These are phyloP conservation scores for Stomatorhinus ivindoensis DNA, from an alignment of 2,113 vertebrate genomes.

Conservation along the genomic window DNA sequence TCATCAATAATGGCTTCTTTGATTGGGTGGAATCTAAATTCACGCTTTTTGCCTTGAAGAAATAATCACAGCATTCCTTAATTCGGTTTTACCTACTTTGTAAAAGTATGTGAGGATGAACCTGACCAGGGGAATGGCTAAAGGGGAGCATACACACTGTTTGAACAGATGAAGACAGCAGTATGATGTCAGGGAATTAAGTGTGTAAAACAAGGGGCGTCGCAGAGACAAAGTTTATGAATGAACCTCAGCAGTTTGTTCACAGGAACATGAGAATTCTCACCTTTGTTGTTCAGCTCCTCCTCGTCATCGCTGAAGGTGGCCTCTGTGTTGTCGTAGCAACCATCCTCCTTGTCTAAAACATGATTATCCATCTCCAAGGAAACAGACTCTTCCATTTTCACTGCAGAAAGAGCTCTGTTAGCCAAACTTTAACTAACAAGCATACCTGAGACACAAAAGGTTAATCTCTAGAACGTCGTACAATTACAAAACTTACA, in stretches of 20 bases:
- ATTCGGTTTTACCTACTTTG: background rate
- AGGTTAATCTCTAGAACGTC: background rate
- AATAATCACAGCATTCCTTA: background rate
- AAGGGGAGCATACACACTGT: fast-evolving
- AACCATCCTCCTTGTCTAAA: slow-evolving; percentile 86
- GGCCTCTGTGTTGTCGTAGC: slow-evolving; percentile 88
- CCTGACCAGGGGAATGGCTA: background rate
- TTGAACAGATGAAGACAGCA: background rate
- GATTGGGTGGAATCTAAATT: slow-evolving; percentile 91
- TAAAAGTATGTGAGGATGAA: background rate
- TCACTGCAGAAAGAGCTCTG: slow-evolving; percentile 55
- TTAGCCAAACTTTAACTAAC: slow-evolving; percentile 9
- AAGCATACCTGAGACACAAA: background rate
- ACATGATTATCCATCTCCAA: slow-evolving; percentile 90
- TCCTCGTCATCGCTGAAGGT: slow-evolving; percentile 92
- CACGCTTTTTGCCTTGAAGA: slow-evolving; percentile 79
- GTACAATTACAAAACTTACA: background rate
- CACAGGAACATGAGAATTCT: slow-evolving; percentile 17
- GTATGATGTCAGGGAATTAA: background rate
- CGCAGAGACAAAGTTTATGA: background rate
- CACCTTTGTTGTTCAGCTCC: slow-evolving; percentile 83
- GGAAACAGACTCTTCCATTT: slow-evolving; percentile 78
- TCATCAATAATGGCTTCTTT: slow-evolving; percentile 85
- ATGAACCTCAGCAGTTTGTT: background rate
- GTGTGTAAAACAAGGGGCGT: background rate